Evolutionary conservation across 2,797 vertebrate genomes (phyloP).

Genomic region (Crenuchus spilurus): DNA sequence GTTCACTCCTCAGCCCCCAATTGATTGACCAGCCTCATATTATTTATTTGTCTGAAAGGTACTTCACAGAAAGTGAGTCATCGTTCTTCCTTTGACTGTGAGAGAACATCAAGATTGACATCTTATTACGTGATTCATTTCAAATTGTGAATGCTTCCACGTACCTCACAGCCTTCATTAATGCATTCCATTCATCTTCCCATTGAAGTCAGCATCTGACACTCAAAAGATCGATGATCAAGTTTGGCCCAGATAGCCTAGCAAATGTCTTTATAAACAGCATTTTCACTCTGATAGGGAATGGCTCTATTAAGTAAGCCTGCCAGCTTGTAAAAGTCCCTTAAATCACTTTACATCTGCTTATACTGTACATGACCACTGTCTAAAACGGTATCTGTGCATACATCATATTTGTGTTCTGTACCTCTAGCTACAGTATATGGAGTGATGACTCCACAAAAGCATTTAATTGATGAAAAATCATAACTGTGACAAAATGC

Average conservation of each 20-base stretch:
- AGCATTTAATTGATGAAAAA: neutral
- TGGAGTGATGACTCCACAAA: neutral
- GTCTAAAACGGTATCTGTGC: neutral
- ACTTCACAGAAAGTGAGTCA: neutral
- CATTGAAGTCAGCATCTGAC: neutral
- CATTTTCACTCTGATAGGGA: neutral
- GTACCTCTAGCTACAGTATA: neutral
- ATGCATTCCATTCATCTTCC: neutral
- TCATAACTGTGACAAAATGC: neutral
- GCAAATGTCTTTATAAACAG: slow-evolving; percentile 1
- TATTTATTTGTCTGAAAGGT: neutral
- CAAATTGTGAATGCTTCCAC: neutral
- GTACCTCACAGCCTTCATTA: neutral
- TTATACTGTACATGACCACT: slow-evolving; percentile 9
- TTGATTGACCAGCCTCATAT: neutral
- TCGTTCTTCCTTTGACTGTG: slow-evolving; percentile 3
- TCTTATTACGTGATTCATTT: neutral
- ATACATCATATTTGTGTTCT: neutral
- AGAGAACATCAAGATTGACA: neutral
- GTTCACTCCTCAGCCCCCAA: neutral
- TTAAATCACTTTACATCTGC: neutral
- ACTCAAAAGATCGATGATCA: slow-evolving; percentile 1
- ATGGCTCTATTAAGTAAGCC: neutral
- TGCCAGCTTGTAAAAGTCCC: neutral
- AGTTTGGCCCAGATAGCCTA: neutral